Evolutionary conservation across 2,113 vertebrate species (phyloP), one percentile per base, ranked within the genome.

Genomic region (Oreochromis niloticus): DNA sequence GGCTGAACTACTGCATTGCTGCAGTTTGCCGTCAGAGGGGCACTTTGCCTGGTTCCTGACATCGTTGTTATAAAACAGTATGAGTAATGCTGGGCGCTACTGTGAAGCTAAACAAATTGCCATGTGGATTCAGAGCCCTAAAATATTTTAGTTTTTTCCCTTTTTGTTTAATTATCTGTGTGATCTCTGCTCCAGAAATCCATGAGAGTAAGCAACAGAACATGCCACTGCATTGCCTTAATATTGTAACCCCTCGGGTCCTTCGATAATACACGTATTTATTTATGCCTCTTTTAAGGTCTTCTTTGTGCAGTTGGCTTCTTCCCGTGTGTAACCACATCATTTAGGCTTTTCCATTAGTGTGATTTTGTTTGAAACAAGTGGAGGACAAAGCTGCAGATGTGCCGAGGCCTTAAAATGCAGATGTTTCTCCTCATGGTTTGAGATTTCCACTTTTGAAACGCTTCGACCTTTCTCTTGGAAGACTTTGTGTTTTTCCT

Each of bases 171-270:
- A 94, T 39, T 93, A 89, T 63, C 59, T 55, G 86, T 85, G 86
- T 94, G 43, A 88, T 85, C 17, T 87, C 84, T 43, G 4, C 36
- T 95, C 93, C 80, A 90, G 91, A 94, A 88, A 88, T 85, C 46
- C 81, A 81, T 84, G 82, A 89, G 87, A 63, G 61, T 88, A 88
- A 91, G 88, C 90, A 95, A 68, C 87, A 90, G 89, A 94, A 92
- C 88, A 89, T 94, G 95, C 94, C 94, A 94, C 95, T 96, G 95
- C 96, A 95, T 96, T 96, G 96, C 96, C 96, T 97, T 97, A 97
- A 96, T 93, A 91, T 91, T 92, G 87, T 91, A 91, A 87, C 79
- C 90, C 91, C 88, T 84, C 52, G 9, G 90, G 68, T 91, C 88
- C 81, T 82, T 92, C 83, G 80, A 55, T 66, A 19, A 78, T 87